Percentiles rank a stretch among this genome's conserved stretches.
Evolutionary conservation across 1,140 invertebrate genomes (phyloP).

Genomic region (Brachionus rubens): DNA sequence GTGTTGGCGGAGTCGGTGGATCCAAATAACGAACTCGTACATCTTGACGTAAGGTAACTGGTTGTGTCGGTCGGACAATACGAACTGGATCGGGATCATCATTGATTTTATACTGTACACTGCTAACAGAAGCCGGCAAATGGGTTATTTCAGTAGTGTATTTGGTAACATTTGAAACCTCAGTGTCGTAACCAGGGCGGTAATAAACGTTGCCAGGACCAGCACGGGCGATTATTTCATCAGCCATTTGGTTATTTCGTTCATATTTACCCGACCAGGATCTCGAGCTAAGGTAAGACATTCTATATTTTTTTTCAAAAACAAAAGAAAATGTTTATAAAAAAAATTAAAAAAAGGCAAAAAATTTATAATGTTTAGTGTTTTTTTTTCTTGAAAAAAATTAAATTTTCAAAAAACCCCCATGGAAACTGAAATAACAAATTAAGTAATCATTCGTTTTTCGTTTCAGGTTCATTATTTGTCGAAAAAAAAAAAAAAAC

Average conservation of each 20-base stretch:
- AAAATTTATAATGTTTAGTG: not conserved
- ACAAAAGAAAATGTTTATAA: not conserved
- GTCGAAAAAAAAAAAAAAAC: not conserved
- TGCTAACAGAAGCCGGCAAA: not conserved
- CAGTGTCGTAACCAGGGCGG: not conserved
- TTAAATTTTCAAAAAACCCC: not conserved
- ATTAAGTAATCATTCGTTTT: no score
- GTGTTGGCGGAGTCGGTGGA: slow-evolving; percentile 23
- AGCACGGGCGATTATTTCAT: not conserved
- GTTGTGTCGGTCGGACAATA: slow-evolving; percentile 2
- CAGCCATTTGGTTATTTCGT: not conserved
- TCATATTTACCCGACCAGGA: not conserved
- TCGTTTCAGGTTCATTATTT: not conserved
- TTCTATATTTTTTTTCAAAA: not conserved
- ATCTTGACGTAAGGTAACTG: not conserved
- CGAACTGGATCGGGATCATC: slow-evolving; percentile 33
- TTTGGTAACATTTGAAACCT: slow-evolving; percentile 39
- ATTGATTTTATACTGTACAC: slow-evolving; percentile 8
- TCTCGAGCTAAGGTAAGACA: not conserved
- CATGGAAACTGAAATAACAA: not conserved
- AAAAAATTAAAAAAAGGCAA: slow-evolving; percentile 4
- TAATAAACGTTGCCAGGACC: slow-evolving; percentile 14
- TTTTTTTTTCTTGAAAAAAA: not conserved
- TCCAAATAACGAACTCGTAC: slow-evolving; percentile 41
- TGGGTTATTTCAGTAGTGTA: slow-evolving; percentile 28